These are phyloP conservation scores for Sylvilagus floridanus DNA, from an alignment of 2,797 vertebrate genomes.

Conservation along the genomic window DNA sequence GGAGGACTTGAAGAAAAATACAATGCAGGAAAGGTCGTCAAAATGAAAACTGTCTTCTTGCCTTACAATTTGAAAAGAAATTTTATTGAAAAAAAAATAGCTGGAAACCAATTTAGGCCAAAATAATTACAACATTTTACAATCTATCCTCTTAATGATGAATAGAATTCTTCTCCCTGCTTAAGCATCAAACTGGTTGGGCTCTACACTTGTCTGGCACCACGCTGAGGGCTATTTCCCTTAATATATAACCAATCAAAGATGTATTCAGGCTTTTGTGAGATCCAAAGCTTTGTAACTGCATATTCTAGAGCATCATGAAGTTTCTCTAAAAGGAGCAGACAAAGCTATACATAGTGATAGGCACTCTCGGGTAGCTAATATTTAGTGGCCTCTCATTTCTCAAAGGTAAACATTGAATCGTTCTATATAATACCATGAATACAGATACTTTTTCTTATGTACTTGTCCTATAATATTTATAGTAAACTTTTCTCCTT, in stretches of 20 bases:
- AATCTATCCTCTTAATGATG: constrained; percentile 77
- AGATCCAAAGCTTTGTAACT: constrained; percentile 85
- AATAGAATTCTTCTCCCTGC: constrained; percentile 83
- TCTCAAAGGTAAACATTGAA: constrained; percentile 74
- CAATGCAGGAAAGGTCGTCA: constrained; percentile 47
- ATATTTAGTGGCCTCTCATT: constrained; percentile 81
- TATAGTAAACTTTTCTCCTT: constrained; percentile 72
- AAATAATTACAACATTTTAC: constrained; percentile 84
- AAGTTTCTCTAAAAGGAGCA: constrained; percentile 86
- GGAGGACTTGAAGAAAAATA: constrained; percentile 73
- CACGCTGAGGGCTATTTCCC: constrained; percentile 87
- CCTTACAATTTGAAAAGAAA: constrained; percentile 80
- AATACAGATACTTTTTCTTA: constrained; percentile 80
- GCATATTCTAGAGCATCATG: constrained; percentile 84
- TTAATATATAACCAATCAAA: constrained; percentile 89
- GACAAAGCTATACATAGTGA: constrained; percentile 85
- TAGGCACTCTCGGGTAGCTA: constrained; percentile 84
- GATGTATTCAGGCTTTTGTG: constrained; percentile 88
- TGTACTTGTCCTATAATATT: constrained; percentile 62
- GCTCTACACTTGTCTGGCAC: constrained; percentile 86
- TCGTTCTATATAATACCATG: constrained; percentile 83
- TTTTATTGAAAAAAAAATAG: constrained; percentile 78
- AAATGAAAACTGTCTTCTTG: constrained; percentile 78
- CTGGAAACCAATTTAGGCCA: constrained; percentile 77
- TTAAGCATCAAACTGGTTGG: constrained; percentile 85